Percentiles rank a stretch among this genome's conserved stretches.
These are phyloP conservation scores for Hirundo rustica DNA, from an alignment of 2,797 vertebrate genomes.

Conservation along the genomic window DNA sequence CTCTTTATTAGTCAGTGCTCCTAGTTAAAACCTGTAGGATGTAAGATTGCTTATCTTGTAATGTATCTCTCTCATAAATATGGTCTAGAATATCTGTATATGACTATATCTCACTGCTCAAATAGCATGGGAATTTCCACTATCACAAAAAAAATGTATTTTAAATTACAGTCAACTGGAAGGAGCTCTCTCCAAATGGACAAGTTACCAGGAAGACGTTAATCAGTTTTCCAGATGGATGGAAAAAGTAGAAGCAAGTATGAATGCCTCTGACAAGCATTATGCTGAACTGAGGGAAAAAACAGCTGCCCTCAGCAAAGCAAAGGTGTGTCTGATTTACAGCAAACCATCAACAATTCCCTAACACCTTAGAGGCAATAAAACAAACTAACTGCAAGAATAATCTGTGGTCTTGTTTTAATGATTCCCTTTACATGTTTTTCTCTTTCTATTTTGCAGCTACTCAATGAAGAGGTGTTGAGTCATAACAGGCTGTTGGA, in stretches of 20 bases:
- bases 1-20: neutral
- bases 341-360: neutral
- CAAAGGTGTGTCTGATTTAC: constrained; percentile 81
- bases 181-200: constrained; percentile 95
- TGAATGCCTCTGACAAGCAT: constrained; percentile 84
- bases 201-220: constrained; percentile 95
- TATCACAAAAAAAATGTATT: neutral
- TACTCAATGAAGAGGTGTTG: constrained; percentile 92
- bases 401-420: neutral
- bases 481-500: constrained; percentile 90
- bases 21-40: neutral
- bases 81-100: neutral
- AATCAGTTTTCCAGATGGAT: constrained; percentile 93
- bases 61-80: neutral
- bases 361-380: neutral
- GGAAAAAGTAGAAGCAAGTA: constrained; percentile 86
- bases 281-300: constrained; percentile 93
- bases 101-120: neutral
- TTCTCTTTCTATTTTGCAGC: constrained; percentile 72
- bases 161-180: constrained; percentile 87
- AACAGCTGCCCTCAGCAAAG: constrained; percentile 87
- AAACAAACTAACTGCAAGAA: neutral
- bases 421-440: neutral
- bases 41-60: neutral
- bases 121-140: neutral